Conservation (phyloP, 2,888 invertebrate species). For the Epicampocera succincta region DNA sequence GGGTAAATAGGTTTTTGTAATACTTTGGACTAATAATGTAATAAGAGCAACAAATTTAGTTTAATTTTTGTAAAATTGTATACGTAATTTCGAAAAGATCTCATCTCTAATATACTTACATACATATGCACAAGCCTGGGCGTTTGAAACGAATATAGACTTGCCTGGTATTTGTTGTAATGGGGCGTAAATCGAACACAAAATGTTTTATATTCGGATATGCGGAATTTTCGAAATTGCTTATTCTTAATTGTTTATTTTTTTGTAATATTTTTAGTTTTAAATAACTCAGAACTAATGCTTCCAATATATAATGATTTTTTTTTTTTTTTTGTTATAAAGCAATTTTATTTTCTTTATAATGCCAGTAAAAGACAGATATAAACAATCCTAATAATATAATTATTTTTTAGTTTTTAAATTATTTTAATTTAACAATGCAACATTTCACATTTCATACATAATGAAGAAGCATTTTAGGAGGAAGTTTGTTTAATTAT, state of each 20-base stretch:
- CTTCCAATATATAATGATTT: slow-evolving; percentile 63
- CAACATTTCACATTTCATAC: slow-evolving; percentile 29
- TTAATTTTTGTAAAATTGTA: slow-evolving; percentile 1
- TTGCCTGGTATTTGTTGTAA: too few relatives aligned
- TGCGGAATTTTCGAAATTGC: too few relatives aligned
- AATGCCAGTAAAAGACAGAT: slow-evolving; percentile 55
- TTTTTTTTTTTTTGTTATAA: slow-evolving; percentile 47
- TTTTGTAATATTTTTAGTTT: slow-evolving; percentile 48
- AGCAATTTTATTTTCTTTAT: slow-evolving; percentile 20
- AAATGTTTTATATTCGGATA: slow-evolving; percentile 47
- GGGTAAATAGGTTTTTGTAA: too few relatives aligned
- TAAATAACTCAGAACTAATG: slow-evolving; percentile 65
- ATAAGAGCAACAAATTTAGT: not conserved
- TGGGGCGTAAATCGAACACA: slow-evolving; percentile 42
- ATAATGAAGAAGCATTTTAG: slow-evolving; percentile 51
- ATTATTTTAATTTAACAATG: slow-evolving; percentile 35
- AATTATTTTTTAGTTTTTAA: slow-evolving; percentile 48
- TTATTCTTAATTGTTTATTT: slow-evolving; percentile 53
- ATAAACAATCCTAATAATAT: slow-evolving; percentile 57
- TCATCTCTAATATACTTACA: too few relatives aligned
- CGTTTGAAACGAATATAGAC: too few relatives aligned
- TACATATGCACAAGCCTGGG: too few relatives aligned
- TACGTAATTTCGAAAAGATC: not conserved
- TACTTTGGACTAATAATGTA: too few relatives aligned
- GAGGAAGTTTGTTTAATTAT: slow-evolving; percentile 27